Evolutionary conservation across 1,140 invertebrate genomes (phyloP), one percentile per base, ranked within the genome.

Genomic region (Danaus plexippus): DNA sequence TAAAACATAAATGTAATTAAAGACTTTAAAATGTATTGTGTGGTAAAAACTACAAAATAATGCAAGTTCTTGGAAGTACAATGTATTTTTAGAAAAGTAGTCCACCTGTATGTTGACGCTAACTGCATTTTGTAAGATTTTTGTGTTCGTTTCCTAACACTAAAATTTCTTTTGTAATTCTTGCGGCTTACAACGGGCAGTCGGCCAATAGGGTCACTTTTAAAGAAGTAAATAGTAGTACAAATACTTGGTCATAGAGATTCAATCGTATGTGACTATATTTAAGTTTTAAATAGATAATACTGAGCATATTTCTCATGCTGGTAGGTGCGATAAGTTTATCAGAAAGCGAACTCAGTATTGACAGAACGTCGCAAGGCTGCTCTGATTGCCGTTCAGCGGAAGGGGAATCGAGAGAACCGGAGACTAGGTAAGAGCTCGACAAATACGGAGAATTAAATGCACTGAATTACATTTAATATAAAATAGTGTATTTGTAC

Each of bases 81-180:
- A 63, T 70, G 67, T 68, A 63, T 63, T 63, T 70, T 71, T 70
- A 70, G 60, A 57, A 62, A 67, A 71, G 57, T 61, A 63, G 60
- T 61, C 69, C 69, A 64, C 65, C 71, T 81, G 72, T 77, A 66
- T 80, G 69, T 77, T 77, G 73, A 82, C 73, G 73, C 80, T 78
- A 85, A 82, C 75, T 75, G 75, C 70, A 77, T 80, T 77, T 82
- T 77, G 75, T 82, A 85, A 75, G 70, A 79, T 80, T 79, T 32
- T 71, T 77, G 74, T 66, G 70, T 85, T 80, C 78, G 68, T 77
- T 80, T 77, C 63, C 59, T 76, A 71, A 66, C 60, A 66, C 61
- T 61, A 63, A 69, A 75, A 73, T 80, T 80, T 73, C 69, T 72
- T 70, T 77, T 66, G 67, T 77, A 72, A 80, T 72, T 72, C 66